phyloP scores from a whole-genome alignment of 2,113 vertebrate species.

The Sarotherodon lohbergeri region DNA sequence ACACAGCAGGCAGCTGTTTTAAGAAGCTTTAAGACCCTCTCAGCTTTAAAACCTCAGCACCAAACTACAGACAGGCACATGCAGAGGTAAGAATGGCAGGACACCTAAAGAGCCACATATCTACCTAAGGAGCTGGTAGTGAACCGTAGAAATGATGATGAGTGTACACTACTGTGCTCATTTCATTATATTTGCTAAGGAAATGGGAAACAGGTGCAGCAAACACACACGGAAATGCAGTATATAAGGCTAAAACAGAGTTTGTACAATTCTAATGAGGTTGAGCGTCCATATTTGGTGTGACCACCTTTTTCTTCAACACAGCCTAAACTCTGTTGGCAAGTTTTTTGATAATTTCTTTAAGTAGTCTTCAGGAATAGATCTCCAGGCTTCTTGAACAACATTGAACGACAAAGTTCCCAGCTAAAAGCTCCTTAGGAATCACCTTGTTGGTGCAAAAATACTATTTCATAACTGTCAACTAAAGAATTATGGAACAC shows the following conservation, averaged over 20 bases:
- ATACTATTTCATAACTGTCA: neutral
- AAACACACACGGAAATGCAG: neutral
- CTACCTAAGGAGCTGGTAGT: neutral
- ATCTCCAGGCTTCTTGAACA: neutral
- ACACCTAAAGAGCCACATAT: neutral
- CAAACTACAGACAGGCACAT: neutral
- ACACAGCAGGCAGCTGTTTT: neutral
- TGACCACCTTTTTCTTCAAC: neutral
- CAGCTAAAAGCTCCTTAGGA: neutral
- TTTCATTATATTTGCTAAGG: neutral
- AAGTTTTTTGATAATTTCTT: neutral
- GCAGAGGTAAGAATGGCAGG: neutral
- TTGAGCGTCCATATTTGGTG: neutral
- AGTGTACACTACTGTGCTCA: neutral
- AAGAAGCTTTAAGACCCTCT: neutral
- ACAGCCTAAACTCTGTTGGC: neutral
- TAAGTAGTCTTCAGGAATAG: neutral
- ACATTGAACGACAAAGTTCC: neutral
- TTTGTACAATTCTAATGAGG: neutral
- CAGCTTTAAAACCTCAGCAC: neutral
- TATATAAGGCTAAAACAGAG: neutral
- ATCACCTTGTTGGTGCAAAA: neutral
- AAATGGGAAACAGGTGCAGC: neutral
- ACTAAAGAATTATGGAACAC: neutral
- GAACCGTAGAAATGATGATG: neutral